Base-by-base conservation (phyloP, 2,113 vertebrate genomes). In the Vanacampus margaritifer region DNA sequence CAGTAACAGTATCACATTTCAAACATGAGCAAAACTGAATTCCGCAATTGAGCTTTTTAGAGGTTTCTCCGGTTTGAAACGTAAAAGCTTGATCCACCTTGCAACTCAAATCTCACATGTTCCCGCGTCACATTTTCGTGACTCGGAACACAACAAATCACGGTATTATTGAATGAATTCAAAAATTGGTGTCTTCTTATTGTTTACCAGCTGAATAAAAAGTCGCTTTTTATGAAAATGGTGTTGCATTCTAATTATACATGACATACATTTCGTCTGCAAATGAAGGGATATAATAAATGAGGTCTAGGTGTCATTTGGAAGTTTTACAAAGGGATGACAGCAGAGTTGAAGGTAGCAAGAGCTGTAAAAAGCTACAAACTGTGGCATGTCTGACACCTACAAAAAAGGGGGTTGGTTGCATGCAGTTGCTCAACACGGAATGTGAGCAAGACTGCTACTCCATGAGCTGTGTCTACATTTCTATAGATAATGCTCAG, bases 151-250 rank as follows among this genome's bases (percentile, higher is more conserved):
- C 64, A 67, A 79, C 70, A 81, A n/a, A 75, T 79, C 67, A 69
- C 76, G 76, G 65, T 77, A 79, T 85, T 80, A 78, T 67, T 69
- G 80, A 80, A 82, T 84, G 58, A 73, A 83, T 82, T 72, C 78
- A 75, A 65, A 58, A 69, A 72, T 81, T 79, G 71, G 71, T 85
- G 76, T 84, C 67, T 46, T 84, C 70, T 83, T 84, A 74, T 79
- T 84, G 69, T 83, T 82, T 81, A 71, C 85, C 85, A 81, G 74
- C 68, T 84, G 61, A 89, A 88, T 88, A 85, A 89, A 88, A 79
- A 80, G 61, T 69, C 69, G 67, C 76, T 80, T 89, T 85, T 81
- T 84, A 78, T n/a, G 21, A 36, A 50, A 48, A 7, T 23, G 41
- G 21, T 64, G 63, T 48, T 64, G 63, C 45, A 64, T 43, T 43